phyloP scores from a whole-genome alignment of 2,797 vertebrate species.

The Sitta carolinensis region DNA sequence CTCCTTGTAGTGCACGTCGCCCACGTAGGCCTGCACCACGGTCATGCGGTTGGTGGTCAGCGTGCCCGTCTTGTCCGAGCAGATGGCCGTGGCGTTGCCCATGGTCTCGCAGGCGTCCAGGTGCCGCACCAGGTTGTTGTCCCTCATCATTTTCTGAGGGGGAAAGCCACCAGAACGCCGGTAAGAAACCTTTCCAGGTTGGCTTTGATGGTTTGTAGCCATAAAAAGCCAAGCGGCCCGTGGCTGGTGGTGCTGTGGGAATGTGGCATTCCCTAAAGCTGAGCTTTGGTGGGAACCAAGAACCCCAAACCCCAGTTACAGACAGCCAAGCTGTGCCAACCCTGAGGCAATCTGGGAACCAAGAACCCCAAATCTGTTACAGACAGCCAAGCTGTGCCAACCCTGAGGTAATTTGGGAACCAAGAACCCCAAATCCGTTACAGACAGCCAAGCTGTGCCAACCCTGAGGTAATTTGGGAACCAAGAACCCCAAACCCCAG shows the following conservation, averaged over 20 bases:
- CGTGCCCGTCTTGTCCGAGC: conserved; percentile 97
- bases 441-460: no score
- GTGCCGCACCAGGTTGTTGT: conserved; percentile 97
- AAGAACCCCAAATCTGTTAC: no score
- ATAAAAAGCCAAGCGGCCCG: fast-evolving
- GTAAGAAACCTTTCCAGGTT: neutral
- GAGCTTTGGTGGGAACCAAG: neutral
- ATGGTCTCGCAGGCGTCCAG: conserved; percentile 98
- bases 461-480: neutral
- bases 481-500: no score
- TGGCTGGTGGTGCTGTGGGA: neutral
- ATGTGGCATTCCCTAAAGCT: fast-evolving
- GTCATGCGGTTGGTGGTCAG: conserved; percentile 98
- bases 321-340: no score
- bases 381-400: no score
- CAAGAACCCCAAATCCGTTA: no score
- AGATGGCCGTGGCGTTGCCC: conserved; percentile 98
- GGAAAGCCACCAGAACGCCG: neutral
- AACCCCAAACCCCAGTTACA: neutral
- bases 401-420: neutral
- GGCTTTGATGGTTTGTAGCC: neutral
- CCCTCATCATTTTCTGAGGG: conserved; percentile 99
- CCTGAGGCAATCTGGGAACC: neutral
- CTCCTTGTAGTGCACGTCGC: conserved; percentile 89
- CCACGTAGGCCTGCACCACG: conserved; percentile 87